Base-by-base conservation (phyloP, 2,888 invertebrate species). In the Parochlus steinenii region DNA sequence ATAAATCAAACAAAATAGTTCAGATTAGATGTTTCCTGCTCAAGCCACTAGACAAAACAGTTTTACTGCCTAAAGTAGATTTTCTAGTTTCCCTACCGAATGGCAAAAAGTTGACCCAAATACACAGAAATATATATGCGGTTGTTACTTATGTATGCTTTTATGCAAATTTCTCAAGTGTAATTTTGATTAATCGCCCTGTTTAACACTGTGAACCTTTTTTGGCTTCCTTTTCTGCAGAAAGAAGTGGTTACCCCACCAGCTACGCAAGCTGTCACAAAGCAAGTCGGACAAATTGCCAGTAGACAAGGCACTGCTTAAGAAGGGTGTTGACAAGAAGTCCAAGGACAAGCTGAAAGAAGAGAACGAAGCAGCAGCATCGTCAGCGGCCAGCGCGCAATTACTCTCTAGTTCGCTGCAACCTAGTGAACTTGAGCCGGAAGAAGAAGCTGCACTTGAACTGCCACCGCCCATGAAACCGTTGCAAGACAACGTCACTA, bases 391-490 rank as follows among this genome's bases (percentile, higher is more conserved):
- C 19, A n/a, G 25, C 19, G 10, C 32, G 12, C 7, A 17, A 33
- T 28, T 31, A 27, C 20, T 43, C 38, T 47, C 42, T 43, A 43
- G 46, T 40, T 46, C 41, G 37, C 31, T 20, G 8, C 43, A 46
- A 46, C 67, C 73, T 37, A 85, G 85, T 49, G 85, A 82, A 49
- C 70, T 63, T 10, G 79, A 79, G 44, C 78, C 77, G 44, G 36
- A 29, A 23, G 17, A 30, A 15, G 83, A 85, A 51, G 68, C 64
- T 14, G 72, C 75, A 20, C 69, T 86, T 10, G 90, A 89, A 60
- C 63, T 92, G 46, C 93, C 92, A 34, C 92, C 93, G 22, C 90
- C 92, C 2, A 92, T 92, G 93, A 85, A 87, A 53, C 86, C 86
- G n/a, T 82, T 89, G 45, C 79, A 83, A 54, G 86, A 58, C 44